Conservation (phyloP, 2,797 vertebrate species). For the Natrix natrix region DNA sequence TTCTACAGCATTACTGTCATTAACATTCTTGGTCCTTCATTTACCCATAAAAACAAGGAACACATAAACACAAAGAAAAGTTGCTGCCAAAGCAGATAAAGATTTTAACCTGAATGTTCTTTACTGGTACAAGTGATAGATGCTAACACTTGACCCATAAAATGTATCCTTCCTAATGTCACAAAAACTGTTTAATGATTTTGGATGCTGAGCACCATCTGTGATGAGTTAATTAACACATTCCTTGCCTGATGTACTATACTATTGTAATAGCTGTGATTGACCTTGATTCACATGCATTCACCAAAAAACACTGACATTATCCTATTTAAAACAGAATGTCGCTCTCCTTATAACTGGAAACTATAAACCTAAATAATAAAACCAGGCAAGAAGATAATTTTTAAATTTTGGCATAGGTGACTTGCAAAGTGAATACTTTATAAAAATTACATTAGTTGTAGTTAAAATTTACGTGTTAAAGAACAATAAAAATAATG, state of each 20-base stretch:
- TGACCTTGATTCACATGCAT: background rate
- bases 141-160: background rate
- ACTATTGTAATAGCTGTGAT: background rate
- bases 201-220: background rate
- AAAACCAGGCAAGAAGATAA: background rate
- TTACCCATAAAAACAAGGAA: background rate
- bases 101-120: background rate
- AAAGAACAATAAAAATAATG: conserved; percentile 17
- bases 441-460: background rate
- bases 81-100: background rate
- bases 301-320: background rate
- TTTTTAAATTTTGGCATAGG: background rate
- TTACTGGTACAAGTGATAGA: background rate
- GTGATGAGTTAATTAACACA: background rate
- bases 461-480: conserved; percentile 7
- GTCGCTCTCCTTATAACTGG: background rate
- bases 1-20: background rate
- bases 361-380: background rate
- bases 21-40: background rate
- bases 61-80: background rate
- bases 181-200: background rate
- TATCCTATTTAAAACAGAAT: background rate
- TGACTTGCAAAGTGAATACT: background rate
- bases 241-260: background rate
- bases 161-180: background rate